Evolutionary conservation across 2,797 vertebrate genomes (phyloP).

Genomic region (Gobio occitaniae): DNA sequence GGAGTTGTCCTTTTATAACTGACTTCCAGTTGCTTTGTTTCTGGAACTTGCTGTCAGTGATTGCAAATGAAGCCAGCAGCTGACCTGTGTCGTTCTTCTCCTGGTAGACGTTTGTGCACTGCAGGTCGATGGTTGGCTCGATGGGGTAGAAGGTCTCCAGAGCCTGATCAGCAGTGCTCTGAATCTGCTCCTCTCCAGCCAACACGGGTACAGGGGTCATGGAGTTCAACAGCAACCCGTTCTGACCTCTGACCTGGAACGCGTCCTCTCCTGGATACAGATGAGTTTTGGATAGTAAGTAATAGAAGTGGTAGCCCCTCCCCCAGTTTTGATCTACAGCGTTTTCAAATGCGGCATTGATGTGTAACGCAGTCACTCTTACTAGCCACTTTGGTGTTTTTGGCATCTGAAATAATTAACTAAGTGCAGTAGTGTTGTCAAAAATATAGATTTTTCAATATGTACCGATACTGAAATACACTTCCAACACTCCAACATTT

Average conservation of each 20-base stretch:
- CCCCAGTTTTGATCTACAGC: neutral
- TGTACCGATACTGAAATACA: too few relatives aligned
- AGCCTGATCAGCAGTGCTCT: constrained; percentile 74
- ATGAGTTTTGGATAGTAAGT: neutral
- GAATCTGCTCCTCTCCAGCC: constrained; percentile 82
- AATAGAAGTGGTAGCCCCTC: neutral
- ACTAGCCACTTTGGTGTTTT: too few relatives aligned
- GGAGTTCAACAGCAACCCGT: constrained; percentile 80
- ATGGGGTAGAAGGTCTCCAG: constrained; percentile 89
- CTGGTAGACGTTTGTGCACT: constrained; percentile 82
- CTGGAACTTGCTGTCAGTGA: neutral
- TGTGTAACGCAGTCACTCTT: too few relatives aligned
- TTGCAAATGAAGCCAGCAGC: neutral
- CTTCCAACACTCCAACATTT: too few relatives aligned
- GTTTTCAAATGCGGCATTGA: too few relatives aligned
- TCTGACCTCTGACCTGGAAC: constrained; percentile 86
- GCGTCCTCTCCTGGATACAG: constrained; percentile 80
- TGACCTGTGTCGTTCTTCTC: constrained; percentile 80
- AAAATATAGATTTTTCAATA: too few relatives aligned
- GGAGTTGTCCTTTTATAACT: too few relatives aligned
- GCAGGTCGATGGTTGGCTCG: constrained; percentile 89
- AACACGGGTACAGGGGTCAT: constrained; percentile 79
- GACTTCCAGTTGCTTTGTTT: neutral
- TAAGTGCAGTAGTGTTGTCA: too few relatives aligned
- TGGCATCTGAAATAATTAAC: too few relatives aligned